Percentiles rank a stretch among this genome's conserved stretches.
phyloP scores from a whole-genome alignment of 2,113 vertebrate genomes.

The Perccottus glenii region DNA sequence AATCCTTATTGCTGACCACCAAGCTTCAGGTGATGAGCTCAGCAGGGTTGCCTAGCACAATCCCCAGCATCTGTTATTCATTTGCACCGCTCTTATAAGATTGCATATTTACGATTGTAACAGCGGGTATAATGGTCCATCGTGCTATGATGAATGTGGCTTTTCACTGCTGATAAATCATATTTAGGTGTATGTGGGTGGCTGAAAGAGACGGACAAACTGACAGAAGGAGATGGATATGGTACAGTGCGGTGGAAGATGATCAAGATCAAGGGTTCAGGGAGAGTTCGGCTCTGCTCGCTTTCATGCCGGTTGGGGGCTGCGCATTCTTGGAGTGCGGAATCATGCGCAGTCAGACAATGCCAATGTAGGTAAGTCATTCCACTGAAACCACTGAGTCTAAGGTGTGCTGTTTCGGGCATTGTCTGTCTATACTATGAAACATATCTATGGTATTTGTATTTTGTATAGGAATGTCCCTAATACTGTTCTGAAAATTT shows the following conservation, averaged over 20 bases:
- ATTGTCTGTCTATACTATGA: slow-evolving; percentile 4
- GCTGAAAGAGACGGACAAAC: slow-evolving; percentile 11
- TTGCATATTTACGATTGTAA: slow-evolving; percentile 33
- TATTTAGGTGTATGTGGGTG: slow-evolving; percentile 18
- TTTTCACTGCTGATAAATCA: slow-evolving; percentile 45
- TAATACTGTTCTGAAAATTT: too few relatives aligned
- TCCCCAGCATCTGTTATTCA: slow-evolving; percentile 53
- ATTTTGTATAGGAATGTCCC: too few relatives aligned
- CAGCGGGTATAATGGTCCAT: slow-evolving; percentile 33
- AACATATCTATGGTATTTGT: not conserved
- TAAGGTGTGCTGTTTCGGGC: slow-evolving; percentile 48
- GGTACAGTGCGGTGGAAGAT: slow-evolving; percentile 29
- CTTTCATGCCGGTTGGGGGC: slow-evolving; percentile 15
- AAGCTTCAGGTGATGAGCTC: slow-evolving; percentile 29
- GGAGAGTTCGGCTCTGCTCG: slow-evolving; percentile 35
- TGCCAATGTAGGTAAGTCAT: slow-evolving; percentile 38
- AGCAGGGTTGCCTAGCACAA: slow-evolving; percentile 19
- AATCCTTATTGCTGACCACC: slow-evolving; percentile 16
- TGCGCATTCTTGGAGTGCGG: slow-evolving; percentile 48
- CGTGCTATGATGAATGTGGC: slow-evolving; percentile 30
- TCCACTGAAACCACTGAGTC: slow-evolving; percentile 31
- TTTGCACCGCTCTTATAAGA: slow-evolving; percentile 44
- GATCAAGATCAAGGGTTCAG: slow-evolving; percentile 34
- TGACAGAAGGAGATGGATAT: slow-evolving; percentile 35
- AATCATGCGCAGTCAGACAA: slow-evolving; percentile 50